phyloP scores from a whole-genome alignment of 2,888 invertebrate genomes.

The Chelonus formosanus region DNA sequence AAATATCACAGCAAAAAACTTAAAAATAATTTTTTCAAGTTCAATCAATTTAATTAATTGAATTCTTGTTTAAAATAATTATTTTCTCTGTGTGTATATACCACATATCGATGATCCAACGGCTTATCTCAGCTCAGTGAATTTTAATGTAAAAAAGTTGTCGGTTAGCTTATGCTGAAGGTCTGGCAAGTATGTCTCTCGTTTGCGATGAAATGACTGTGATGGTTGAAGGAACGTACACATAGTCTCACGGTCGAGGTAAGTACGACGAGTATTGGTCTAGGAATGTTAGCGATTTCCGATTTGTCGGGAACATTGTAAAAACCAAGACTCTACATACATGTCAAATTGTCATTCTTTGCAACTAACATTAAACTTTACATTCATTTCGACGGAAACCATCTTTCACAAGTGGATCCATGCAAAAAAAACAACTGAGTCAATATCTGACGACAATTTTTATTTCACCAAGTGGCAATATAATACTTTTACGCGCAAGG shows the following conservation, averaged over 20 bases:
- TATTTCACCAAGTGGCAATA: too few relatives aligned
- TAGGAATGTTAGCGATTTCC: conserved; percentile 30
- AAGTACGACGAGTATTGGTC: conserved; percentile 15
- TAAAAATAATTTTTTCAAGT: not conserved
- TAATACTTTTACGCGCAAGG: too few relatives aligned
- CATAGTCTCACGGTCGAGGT: conserved; percentile 31
- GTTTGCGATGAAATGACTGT: conserved; percentile 2
- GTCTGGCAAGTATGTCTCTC: conserved; percentile 14
- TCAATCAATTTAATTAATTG: not conserved
- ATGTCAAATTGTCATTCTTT: not conserved
- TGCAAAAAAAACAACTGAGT: conserved; percentile 18
- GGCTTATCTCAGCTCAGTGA: conserved; percentile 9
- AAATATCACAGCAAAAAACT: too few relatives aligned
- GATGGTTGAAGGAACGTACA: not conserved
- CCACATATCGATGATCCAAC: not conserved
- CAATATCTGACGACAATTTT: not conserved
- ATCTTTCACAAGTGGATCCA: not conserved
- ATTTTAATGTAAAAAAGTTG: conserved; percentile 20
- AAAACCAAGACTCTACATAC: not conserved
- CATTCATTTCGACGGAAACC: conserved; percentile 13
- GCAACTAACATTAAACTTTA: not conserved
- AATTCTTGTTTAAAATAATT: too few relatives aligned
- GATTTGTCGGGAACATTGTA: conserved; percentile 29
- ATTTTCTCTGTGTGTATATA: not conserved
- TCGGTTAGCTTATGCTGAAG: conserved; percentile 21